Base-by-base conservation (phyloP, 2,113 vertebrate species). In the Bujurquina vittata region DNA sequence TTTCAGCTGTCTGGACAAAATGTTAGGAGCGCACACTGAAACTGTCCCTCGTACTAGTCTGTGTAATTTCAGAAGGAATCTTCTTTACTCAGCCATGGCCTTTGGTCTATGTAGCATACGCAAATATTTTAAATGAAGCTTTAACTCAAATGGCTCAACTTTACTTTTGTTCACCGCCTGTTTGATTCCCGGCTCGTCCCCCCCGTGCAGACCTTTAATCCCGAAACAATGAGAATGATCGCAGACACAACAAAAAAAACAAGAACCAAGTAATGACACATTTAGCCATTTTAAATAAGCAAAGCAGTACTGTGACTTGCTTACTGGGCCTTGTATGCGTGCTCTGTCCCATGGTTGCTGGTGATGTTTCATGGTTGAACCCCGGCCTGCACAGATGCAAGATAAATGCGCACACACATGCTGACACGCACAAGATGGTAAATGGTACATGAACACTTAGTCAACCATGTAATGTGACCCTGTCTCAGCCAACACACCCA, bases 401-500 rank as follows among this genome's bases (percentile, higher is more conserved):
- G 67, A 74, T 63, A 77, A 82, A 69, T 33, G 75, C 58, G 78
- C 83, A 76, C 73, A 80, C 63, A 85, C 65, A 88, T n/a, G 86
- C 86, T 87, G 88, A 91, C 89, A 83, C 84, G 78, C 63, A 84
- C 91, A 90, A 91, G 89, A 89, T 88, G 89, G 84, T 84, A 26
- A 43, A 93, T 60, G 86, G 81, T 91, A 92, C 88, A 92, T 91
- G 87, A 88, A 77, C 87, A 91, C 83, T 87, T 89, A 91, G 80
- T 93, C 90, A 91, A 87, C 84, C 93, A 74, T 92, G 86, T 84
- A 92, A 93, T 89, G 65, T 87, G 90, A 89, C 87, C 79, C 46
- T 84, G 84, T 87, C 79, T 75, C 65, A 67, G 76, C 82, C 75
- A 73, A 76, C 76, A 80, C 78, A 80, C 65, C 23, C 55, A 43